Conservation (phyloP, 1,140 invertebrate genomes). For the Phocides pigmalion region DNA sequence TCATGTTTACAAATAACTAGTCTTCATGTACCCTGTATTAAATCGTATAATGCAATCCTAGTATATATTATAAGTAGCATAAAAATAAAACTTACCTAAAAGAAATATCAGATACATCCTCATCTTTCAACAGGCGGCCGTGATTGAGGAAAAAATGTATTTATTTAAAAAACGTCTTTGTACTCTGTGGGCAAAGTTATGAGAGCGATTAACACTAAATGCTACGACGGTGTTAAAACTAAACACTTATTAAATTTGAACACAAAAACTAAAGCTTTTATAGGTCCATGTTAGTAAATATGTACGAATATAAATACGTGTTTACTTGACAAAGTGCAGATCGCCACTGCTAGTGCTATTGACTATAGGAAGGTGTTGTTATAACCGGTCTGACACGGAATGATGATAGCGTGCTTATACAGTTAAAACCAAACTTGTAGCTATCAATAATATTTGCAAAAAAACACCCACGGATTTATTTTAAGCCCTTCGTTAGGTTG, state of each 20-base stretch:
- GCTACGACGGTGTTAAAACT: not conserved
- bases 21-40: no score
- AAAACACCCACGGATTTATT: no score
- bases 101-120: conserved; percentile 49
- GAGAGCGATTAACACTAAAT: not conserved
- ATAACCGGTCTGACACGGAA: conserved; percentile 44
- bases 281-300: not conserved
- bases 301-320: conserved; percentile 27
- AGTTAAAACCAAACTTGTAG: conserved; percentile 3
- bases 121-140: conserved; percentile 37
- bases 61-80: conserved; percentile 1
- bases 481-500: no score
- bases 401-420: conserved; percentile 35
- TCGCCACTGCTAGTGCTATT: conserved; percentile 42
- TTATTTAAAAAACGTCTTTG: not conserved
- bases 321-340: conserved; percentile 32
- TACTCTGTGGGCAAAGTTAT: no score
- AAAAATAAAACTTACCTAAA: conserved; percentile 49
- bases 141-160: conserved; percentile 17
- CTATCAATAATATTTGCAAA: no score
- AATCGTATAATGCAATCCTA: not conserved
- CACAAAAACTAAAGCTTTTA: not conserved
- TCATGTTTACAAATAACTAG: no score
- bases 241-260: not conserved
- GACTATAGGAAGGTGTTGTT: conserved; percentile 31